Conservation (phyloP, 2,888 invertebrate species). For the Chouioia cunea region DNA sequence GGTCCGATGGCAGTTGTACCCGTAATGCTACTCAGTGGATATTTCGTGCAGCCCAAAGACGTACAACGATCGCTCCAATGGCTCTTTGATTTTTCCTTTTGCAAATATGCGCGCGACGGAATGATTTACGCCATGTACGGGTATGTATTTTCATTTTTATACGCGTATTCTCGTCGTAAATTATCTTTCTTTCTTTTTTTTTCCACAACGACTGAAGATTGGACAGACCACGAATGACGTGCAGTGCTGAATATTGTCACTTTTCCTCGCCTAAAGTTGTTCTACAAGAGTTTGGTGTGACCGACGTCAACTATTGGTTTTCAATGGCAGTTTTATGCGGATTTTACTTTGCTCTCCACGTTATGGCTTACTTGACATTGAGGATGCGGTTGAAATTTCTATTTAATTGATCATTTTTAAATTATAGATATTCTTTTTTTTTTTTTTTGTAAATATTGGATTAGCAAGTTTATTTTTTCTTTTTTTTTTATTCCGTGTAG, state of each 20-base stretch:
- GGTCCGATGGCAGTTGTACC: constrained; percentile 91
- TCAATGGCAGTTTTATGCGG: constrained; percentile 76
- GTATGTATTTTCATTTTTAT: constrained; percentile 49
- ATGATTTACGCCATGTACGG: constrained; percentile 84
- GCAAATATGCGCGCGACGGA: constrained; percentile 91
- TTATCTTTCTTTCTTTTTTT: too few relatives aligned
- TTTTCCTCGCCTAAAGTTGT: constrained; percentile 79
- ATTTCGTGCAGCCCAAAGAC: constrained; percentile 87
- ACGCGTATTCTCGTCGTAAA: too few relatives aligned
- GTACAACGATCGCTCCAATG: constrained; percentile 84
- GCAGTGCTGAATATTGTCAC: constrained; percentile 83
- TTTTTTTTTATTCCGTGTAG: too few relatives aligned
- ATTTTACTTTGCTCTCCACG: constrained; percentile 75
- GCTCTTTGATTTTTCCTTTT: constrained; percentile 89
- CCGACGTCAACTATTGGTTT: constrained; percentile 75
- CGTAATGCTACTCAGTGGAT: constrained; percentile 91
- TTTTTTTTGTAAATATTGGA: too few relatives aligned
- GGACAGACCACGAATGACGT: constrained; percentile 80
- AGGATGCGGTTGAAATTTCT: constrained; percentile 74
- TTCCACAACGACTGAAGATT: constrained; percentile 73
- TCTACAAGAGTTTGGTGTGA: constrained; percentile 81
- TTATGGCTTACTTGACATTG: constrained; percentile 78
- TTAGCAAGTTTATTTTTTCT: too few relatives aligned
- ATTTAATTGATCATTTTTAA: too few relatives aligned
- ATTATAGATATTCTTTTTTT: too few relatives aligned